These are phyloP conservation scores for Myiagra hebetior DNA, from an alignment of 2,113 vertebrate genomes.

Conservation along the genomic window DNA sequence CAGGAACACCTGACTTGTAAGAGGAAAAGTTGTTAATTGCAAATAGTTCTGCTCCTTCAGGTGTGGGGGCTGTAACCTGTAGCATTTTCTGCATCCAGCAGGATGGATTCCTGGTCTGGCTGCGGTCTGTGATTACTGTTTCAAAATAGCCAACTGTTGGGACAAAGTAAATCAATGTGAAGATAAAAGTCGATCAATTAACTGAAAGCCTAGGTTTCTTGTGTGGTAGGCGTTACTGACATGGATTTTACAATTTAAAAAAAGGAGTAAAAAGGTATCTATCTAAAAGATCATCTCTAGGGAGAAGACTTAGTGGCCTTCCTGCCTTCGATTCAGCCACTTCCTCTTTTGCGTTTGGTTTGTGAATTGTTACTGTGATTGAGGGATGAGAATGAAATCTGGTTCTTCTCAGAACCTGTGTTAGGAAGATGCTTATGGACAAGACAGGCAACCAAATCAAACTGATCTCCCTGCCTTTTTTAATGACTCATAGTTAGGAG, in stretches of 20 bases:
- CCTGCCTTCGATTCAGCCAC: not conserved
- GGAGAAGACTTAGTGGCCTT: not conserved
- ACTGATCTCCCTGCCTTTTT: not conserved
- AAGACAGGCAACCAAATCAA: not conserved
- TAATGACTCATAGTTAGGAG: not conserved
- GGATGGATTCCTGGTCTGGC: not conserved
- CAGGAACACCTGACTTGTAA: not conserved
- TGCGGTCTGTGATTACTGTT: not conserved
- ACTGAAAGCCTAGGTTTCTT: not conserved
- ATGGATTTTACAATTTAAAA: not conserved
- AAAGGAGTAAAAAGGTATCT: not conserved
- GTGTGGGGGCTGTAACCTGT: not conserved
- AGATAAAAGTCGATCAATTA: not conserved
- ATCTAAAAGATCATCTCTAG: not conserved
- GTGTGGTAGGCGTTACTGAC: not conserved
- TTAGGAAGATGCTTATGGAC: not conserved
- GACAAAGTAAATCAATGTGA: not conserved
- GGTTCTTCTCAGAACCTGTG: not conserved
- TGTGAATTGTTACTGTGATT: slow-evolving; percentile 26
- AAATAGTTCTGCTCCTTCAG: not conserved
- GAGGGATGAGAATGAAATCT: not conserved
- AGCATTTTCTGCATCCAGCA: rapidly evolving
- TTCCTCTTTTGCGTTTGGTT: slow-evolving; percentile 25
- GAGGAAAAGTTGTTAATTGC: not conserved
- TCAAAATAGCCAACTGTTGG: not conserved